Evolutionary conservation across 1,140 invertebrate genomes (phyloP).

Genomic region (Tyrophagus putrescentiae): DNA sequence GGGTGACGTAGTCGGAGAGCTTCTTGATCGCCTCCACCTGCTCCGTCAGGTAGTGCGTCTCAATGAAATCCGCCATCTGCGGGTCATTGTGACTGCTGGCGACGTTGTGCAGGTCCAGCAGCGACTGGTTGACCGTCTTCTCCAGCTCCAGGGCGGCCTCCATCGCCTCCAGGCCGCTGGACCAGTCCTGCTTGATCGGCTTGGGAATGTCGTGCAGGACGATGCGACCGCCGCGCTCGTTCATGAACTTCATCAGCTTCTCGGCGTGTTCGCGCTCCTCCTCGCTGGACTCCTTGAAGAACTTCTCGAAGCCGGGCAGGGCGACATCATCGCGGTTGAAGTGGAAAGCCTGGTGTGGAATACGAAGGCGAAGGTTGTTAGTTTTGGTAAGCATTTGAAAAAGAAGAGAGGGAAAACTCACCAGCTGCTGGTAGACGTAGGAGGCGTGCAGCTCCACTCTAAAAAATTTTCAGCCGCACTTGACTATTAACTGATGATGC

Average conservation of each 20-base stretch:
- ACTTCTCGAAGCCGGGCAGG: constrained; percentile 43
- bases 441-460: constrained; percentile 52
- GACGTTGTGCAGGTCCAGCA: constrained; percentile 38
- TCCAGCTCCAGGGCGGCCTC: constrained; percentile 43
- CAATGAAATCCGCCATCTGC: constrained; percentile 39
- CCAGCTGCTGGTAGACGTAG: constrained; percentile 53
- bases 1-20: constrained; percentile 42
- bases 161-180: constrained; percentile 42
- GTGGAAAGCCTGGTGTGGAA: constrained; percentile 43
- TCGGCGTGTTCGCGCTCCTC: constrained; percentile 49
- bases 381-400: no score
- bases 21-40: constrained; percentile 48
- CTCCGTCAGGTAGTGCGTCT: constrained; percentile 42
- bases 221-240: constrained; percentile 39
- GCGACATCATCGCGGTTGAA: constrained; percentile 52
- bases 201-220: constrained; percentile 30
- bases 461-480: no score
- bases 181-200: constrained; percentile 44
- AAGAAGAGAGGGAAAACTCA: no score
- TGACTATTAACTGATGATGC: no score
- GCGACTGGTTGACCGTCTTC: constrained; percentile 43
- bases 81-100: constrained; percentile 35
- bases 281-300: constrained; percentile 42
- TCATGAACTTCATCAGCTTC: constrained; percentile 49
- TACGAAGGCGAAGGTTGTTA: no score